Conservation (phyloP, 2,113 vertebrate genomes). For the Seriola dumerili region DNA sequence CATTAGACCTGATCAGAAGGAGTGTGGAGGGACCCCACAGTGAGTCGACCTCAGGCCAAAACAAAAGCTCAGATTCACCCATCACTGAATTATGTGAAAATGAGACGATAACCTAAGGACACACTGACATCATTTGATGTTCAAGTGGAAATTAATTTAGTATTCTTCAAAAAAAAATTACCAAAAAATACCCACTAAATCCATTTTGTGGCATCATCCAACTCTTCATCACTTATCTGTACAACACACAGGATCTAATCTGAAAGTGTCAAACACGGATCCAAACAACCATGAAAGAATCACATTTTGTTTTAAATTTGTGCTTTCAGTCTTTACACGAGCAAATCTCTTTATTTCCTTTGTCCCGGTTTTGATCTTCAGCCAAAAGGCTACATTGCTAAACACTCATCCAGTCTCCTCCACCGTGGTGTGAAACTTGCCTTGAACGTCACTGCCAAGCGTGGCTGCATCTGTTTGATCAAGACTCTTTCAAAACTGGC, state of each 20-base stretch:
- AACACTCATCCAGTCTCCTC: conserved; percentile 27
- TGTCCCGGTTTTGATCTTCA: conserved; percentile 14
- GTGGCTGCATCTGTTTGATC: conserved; percentile 65
- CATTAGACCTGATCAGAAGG: conserved; percentile 29
- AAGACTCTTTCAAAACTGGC: conserved; percentile 53
- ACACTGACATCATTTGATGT: conserved; percentile 1
- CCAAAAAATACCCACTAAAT: too few relatives aligned
- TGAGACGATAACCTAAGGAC: conserved; percentile 18
- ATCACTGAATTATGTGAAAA: conserved; percentile 13
- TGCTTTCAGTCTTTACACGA: neutral
- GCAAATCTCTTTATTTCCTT: conserved; percentile 11
- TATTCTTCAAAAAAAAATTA: too few relatives aligned
- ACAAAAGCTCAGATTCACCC: conserved; percentile 27
- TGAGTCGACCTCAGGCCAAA: conserved; percentile 46
- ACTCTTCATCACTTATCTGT: conserved; percentile 2
- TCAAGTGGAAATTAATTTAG: conserved; percentile 5
- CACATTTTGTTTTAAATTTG: neutral
- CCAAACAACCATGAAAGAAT: neutral
- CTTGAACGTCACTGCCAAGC: conserved; percentile 44
- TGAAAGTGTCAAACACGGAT: neutral
- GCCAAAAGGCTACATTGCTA: conserved; percentile 14
- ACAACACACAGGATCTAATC: neutral
- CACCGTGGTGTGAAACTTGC: conserved; percentile 37
- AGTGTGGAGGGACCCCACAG: conserved; percentile 24
- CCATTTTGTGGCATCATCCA: neutral